Evolutionary conservation across 2,797 vertebrate species (phyloP), one percentile per base, ranked within the genome.

Genomic region (Gymnodraco acuticeps): DNA sequence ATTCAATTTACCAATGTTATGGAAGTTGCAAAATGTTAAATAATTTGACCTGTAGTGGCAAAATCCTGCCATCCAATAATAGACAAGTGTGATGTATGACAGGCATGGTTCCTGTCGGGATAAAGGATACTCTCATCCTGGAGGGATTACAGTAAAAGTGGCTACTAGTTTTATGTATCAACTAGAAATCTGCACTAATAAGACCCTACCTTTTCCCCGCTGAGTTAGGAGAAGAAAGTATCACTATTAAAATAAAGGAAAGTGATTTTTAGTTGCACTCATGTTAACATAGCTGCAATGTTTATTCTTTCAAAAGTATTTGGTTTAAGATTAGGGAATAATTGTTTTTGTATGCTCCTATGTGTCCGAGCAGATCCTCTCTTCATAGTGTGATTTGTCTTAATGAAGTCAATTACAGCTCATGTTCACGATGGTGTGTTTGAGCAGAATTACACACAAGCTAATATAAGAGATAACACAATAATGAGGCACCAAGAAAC

Each of bases 81-180:
- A 43, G 20, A 62, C 33, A 59, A 51, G 10, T 11, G 53, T 38
- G 7, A 53, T 38, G 7, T 38, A 38, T 38, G 33, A 9, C 16
- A 27, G 27, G 4, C 47, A 9, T 16, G 19, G 15, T 59, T 43
- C 13, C 20, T 38, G 9, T 47, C 10, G 31, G 64, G 46, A 2
- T 33, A n/a, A 77, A 41, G 31, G 43, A 66, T 47, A n/a, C 52
- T 53, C n/a, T 63, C 55, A 62, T 48, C 52, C 47, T 15, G 42
- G 48, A 58, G 19, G 64, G 55, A 51, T 73, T 73, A 17, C 33
- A 61, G 51, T 16, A 64, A 50, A 52, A 60, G 16, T 59, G 11
- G 53, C 23, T 27, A 16, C 59, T 47, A 33, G n/a, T 75, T 81
- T 50, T 54, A 71, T 72, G 75, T 52, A 75, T 63, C 9, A 11